Base-by-base conservation (phyloP, 2,888 invertebrate genomes). In the Idaea biselata region DNA sequence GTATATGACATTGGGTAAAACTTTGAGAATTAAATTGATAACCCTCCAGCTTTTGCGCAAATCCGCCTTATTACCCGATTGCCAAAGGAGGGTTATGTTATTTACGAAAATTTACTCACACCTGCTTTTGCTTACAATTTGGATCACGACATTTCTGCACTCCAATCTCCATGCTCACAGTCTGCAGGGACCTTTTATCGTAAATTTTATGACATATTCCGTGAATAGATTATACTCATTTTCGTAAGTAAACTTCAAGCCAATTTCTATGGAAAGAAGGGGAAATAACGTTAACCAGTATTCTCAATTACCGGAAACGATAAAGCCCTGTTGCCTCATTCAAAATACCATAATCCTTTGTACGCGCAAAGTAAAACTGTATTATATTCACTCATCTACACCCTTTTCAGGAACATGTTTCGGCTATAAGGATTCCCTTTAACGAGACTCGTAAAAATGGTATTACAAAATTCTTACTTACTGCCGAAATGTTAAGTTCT, bases 181-280 rank as follows among this genome's bases (percentile, higher is more conserved):
- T 33, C 33, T 33, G 33, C 14, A 44, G 44, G 44, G 44, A 44
- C 14, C 44, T 44, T 14, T 7, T 44, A 1, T 8, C 44, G 44
- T 44, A 14, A 14, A 44, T 7, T 44, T 44, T 44, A 44, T 25
- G 25, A 25, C 25, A 25, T 25, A 25, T 5, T 25, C 25, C 25
- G 25, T 25, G 25, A 44, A 44, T 44, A 44, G 14, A 44, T 44
- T 44, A 14, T 44, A 44, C 44, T 44, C 44, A 44, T 44, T 44
- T 44, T 44, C 7, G 44, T 14, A 44, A 44, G 44, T 44, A 14
- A 44, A 44, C 14, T 8, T 44, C 44, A 44, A 44, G 8, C 44
- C 44, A 44, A 44, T 44, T 44, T 44, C 44, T 44, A 44, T 44
- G 44, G 44, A 44, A 44, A 44, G 44, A 44, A 44, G 44, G 44